phyloP scores from a whole-genome alignment of 2,888 invertebrate species.

The Idaea straminata region DNA sequence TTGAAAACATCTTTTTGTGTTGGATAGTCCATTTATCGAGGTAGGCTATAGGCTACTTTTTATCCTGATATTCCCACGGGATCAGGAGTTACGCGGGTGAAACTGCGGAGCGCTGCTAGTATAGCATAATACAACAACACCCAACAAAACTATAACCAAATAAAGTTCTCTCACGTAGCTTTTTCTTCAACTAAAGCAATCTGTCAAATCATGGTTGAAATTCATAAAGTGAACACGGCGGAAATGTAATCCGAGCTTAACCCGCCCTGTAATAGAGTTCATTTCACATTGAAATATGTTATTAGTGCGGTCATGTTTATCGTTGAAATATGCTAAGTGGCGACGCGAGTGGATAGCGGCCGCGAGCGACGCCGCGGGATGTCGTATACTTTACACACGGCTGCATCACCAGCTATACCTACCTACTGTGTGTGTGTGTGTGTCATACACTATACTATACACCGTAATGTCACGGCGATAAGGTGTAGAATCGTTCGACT shows the following conservation, averaged over 20 bases:
- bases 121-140: too few species aligned
- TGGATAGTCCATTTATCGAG: too few species aligned
- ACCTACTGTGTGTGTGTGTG: constrained; percentile 1
- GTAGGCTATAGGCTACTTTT: too few species aligned
- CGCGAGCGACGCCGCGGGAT: constrained; percentile 17
- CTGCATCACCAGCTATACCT: constrained; percentile 10
- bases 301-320: constrained; percentile 23
- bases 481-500: not conserved
- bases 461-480: constrained; percentile 10
- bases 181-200: not conserved
- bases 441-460: too few species aligned
- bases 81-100: too few species aligned
- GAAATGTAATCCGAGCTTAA: not conserved
- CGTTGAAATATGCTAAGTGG: constrained; percentile 33
- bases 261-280: constrained; percentile 1
- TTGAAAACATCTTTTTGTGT: too few species aligned
- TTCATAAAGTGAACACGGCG: not conserved
- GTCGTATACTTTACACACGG: constrained; percentile 20
- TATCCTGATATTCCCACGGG: too few species aligned
- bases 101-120: too few species aligned
- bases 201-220: not conserved
- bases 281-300: constrained; percentile 3
- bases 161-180: too few species aligned
- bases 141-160: too few species aligned
- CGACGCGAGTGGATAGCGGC: constrained; percentile 25